Conservation (phyloP, 53 echinoderm and acorn worm species). For the Holothuria scabra region DNA sequence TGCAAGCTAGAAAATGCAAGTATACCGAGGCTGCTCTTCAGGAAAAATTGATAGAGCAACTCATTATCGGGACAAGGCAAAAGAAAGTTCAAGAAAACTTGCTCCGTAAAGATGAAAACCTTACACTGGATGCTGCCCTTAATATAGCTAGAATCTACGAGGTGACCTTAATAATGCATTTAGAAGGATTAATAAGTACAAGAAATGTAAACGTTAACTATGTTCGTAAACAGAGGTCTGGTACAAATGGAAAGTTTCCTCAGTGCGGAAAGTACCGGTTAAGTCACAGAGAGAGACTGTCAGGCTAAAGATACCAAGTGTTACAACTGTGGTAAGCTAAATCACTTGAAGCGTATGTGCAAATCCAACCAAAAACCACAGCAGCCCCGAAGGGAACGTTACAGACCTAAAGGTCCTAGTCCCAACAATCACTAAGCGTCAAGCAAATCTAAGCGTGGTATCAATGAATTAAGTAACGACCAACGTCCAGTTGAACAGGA, state of each 20-base stretch:
- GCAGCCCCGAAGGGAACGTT: no score
- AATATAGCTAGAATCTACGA: constrained; percentile 22
- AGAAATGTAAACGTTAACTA: constrained; percentile 40
- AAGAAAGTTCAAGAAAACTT: constrained; percentile 62
- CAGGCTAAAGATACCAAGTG: constrained; percentile 14
- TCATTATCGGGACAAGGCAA: constrained; percentile 59
- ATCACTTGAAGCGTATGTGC: constrained; percentile 24
- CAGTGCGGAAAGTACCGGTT: neutral
- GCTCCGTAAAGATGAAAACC: constrained; percentile 55
- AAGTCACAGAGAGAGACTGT: neutral
- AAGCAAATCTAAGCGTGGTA: no score
- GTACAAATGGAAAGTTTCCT: neutral
- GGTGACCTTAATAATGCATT: constrained; percentile 31
- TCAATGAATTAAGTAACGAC: no score
- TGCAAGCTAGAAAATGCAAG: constrained; percentile 60
- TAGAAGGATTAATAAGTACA: constrained; percentile 32
- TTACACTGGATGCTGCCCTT: constrained; percentile 50
- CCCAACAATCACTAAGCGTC: no score
- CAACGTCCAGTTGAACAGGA: no score
- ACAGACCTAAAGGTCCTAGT: no score
- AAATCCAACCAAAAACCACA: neutral
- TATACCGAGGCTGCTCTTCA: constrained; percentile 37
- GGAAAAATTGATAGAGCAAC: constrained; percentile 61
- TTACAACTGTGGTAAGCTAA: neutral
- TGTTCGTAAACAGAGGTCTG: neutral